These are phyloP conservation scores for Limnephilus rhombicus DNA, from an alignment of 2,888 invertebrate genomes.

Conservation along the genomic window DNA sequence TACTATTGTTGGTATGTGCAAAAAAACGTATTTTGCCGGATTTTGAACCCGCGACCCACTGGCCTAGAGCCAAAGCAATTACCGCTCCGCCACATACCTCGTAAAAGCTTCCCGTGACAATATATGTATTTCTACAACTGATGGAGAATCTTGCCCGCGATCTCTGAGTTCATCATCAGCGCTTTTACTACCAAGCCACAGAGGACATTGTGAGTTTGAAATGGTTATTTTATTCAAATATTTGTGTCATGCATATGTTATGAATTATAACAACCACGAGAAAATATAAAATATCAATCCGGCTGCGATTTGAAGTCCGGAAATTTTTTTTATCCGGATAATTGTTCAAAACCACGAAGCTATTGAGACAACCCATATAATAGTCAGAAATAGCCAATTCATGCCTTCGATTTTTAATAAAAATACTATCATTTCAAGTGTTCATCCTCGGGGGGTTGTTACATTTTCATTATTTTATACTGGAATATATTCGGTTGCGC, in stretches of 20 bases:
- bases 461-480: too few relatives aligned
- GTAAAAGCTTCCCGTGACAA: neutral
- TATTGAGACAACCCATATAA: neutral
- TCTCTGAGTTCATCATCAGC: neutral
- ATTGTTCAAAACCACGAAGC: neutral
- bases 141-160: neutral
- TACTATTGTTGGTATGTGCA: neutral
- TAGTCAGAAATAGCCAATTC: neutral
- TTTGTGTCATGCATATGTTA: neutral
- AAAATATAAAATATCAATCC: neutral
- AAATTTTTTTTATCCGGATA: too few relatives aligned
- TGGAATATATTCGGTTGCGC: too few relatives aligned
- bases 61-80: neutral
- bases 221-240: neutral
- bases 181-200: neutral
- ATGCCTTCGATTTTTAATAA: too few relatives aligned
- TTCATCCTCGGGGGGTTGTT: too few relatives aligned
- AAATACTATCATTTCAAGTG: neutral
- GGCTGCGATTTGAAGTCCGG: neutral
- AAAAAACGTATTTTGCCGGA: neutral
- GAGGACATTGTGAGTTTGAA: neutral
- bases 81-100: neutral
- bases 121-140: neutral
- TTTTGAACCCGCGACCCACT: neutral
- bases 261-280: neutral